Conservation (phyloP, 2,113 vertebrate genomes). For the Mugil cephalus region DNA sequence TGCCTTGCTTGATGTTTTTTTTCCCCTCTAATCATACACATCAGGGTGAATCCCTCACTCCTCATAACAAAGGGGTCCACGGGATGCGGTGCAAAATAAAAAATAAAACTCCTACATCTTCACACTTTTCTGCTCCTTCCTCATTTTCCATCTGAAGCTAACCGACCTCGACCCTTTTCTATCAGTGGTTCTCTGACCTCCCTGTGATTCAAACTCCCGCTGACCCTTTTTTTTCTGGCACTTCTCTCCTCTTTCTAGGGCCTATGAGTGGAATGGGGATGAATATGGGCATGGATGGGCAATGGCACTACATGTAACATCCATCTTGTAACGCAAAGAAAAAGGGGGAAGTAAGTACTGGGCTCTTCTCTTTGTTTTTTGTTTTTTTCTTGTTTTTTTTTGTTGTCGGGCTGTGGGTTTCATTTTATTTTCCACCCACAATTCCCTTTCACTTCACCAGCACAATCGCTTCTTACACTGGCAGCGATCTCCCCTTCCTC, state of each 20-base stretch:
- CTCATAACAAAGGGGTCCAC: conserved; percentile 44
- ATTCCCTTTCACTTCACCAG: conserved; percentile 58
- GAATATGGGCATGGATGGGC: conserved; percentile 99
- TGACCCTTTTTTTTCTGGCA: conserved; percentile 89
- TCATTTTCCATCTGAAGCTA: conserved; percentile 49
- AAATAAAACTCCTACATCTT: conserved; percentile 8
- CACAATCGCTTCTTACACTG: conserved; percentile 21
- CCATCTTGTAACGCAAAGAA: conserved; percentile 96
- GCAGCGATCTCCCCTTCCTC: conserved; percentile 8
- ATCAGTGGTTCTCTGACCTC: conserved; percentile 51
- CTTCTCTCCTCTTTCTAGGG: conserved; percentile 95
- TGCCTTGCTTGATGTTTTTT: conserved; percentile 78
- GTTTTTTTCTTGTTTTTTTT: conserved; percentile 40
- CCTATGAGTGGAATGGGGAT: conserved; percentile 99
- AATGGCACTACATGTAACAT: conserved; percentile 99
- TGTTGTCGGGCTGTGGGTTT: conserved; percentile 52
- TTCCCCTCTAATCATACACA: conserved; percentile 69
- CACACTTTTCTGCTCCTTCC: conserved; percentile 15
- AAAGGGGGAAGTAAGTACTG: conserved; percentile 99
- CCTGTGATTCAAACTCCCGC: conserved; percentile 85
- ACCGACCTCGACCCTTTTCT: conserved; percentile 32
- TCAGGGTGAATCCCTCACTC: conserved; percentile 21
- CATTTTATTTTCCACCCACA: conserved; percentile 46
- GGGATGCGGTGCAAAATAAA: conserved; percentile 20
- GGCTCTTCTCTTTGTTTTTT: conserved; percentile 74